Evolutionary conservation across 2,797 vertebrate genomes (phyloP).

Genomic region (Odontamblyopus lacepedii): DNA sequence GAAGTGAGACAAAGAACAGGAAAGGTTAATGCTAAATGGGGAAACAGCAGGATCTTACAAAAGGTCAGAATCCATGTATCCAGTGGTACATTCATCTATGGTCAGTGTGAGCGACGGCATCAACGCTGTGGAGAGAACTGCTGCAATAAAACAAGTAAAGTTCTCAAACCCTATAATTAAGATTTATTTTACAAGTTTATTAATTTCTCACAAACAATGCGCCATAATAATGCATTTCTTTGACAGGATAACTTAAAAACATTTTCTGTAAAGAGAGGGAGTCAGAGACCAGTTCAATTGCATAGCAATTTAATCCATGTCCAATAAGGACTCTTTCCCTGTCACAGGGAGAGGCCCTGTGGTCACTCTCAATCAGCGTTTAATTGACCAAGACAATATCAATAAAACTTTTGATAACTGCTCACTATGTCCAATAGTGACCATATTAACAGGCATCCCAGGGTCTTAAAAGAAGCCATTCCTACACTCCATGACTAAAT

Average conservation of each 20-base stretch:
- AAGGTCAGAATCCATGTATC: constrained; percentile 27
- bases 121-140: constrained; percentile 19
- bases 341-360: constrained; percentile 78
- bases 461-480: constrained; percentile 75
- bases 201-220: constrained; percentile 73
- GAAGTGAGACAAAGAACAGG: constrained; percentile 36
- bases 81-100: constrained; percentile 59
- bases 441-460: constrained; percentile 74
- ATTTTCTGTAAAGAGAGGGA: constrained; percentile 79
- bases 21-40: constrained; percentile 30
- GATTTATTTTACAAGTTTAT: constrained; percentile 71
- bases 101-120: constrained; percentile 30
- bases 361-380: constrained; percentile 76
- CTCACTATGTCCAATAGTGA: constrained; percentile 78
- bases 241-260: constrained; percentile 77
- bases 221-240: constrained; percentile 70
- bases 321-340: constrained; percentile 80
- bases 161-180: constrained; percentile 61
- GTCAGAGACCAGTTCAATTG: constrained; percentile 85
- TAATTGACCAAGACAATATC: constrained; percentile 77
- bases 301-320: constrained; percentile 88
- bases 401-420: constrained; percentile 80
- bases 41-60: constrained; percentile 16
- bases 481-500: constrained; percentile 72
- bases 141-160: constrained; percentile 51